Evolutionary conservation across 2,797 vertebrate species (phyloP).

Genomic region (Cottoperca gobio): DNA sequence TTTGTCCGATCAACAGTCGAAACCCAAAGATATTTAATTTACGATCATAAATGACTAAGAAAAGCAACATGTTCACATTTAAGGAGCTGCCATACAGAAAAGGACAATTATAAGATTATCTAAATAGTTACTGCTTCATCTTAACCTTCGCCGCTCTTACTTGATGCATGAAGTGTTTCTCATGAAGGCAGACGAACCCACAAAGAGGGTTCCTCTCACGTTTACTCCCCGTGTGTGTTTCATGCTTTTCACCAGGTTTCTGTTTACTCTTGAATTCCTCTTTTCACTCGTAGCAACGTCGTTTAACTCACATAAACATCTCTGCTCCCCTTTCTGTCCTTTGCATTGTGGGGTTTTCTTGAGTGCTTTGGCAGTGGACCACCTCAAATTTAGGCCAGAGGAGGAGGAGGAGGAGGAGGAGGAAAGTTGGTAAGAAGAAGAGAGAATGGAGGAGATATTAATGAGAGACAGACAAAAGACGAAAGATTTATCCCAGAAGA

Average conservation of each 20-base stretch:
- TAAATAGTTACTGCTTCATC: neutral
- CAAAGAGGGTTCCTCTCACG: neutral
- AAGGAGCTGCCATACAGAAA: neutral
- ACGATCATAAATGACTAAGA: neutral
- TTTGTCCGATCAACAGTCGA: neutral
- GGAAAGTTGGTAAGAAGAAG: neutral
- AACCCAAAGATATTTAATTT: neutral
- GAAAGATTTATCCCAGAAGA: neutral
- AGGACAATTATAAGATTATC: neutral
- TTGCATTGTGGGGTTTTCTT: slow-evolving; percentile 29
- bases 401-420: neutral
- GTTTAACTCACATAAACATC: neutral
- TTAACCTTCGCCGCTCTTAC: neutral
- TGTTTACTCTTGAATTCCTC: slow-evolving; percentile 61
- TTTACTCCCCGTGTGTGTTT: neutral
- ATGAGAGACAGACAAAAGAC: neutral
- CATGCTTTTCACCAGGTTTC: neutral
- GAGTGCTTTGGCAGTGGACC: slow-evolving; percentile 1
- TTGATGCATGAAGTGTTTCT: neutral
- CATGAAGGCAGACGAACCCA: neutral
- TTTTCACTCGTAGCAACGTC: slow-evolving; percentile 57
- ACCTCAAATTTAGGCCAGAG: slow-evolving; percentile 31
- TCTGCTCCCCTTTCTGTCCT: neutral
- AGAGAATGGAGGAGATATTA: neutral
- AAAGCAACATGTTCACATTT: neutral